Base-by-base conservation (phyloP, 1,140 invertebrate species). In the Platyscapa corneri region DNA sequence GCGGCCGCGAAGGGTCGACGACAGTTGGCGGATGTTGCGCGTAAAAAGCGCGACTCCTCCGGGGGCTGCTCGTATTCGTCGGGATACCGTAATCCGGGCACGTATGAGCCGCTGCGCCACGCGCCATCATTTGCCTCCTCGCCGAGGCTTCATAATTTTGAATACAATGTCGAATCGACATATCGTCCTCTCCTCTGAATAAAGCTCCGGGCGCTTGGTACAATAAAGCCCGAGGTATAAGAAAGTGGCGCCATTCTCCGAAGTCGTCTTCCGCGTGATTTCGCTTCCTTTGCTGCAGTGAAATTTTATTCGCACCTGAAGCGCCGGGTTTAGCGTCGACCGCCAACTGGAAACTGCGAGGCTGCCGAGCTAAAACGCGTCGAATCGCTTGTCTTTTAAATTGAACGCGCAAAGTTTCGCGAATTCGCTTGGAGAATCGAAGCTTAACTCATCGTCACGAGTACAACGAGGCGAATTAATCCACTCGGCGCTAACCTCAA, bases 71-170 rank as follows among this genome's bases (percentile, higher is more conserved):
- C 10, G 18, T 20, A 89, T 89, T 87, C 56, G 20, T n/a, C 12
- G 60, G 72, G 27, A 93, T 92, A 92, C 89, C 89, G 91, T 89
- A 93, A 91, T 88, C 91, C 79, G 85, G 89, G 91, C 92, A 93
- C 92, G 92, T 92, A 84, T 87, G 84, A 86, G 89, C 89, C 88
- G 82, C 87, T 84, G 84, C 88, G 86, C 90, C 87, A 75, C 85
- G 86, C 88, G 86, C 90, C 87, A 76, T 89, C 87, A 37, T 60
- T 75, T 53, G 42, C 64, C 42, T 56, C 74, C 30, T 78, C 67
- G 34, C 10, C 37, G 12, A 60, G 23, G 65, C 18, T 12, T 16
- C 65, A 77, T 53, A 85, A 82, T 85, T 82, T 39, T 37, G 79
- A 85, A 81, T 77, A 82, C 65, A 85, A 75, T 65, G 65, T 46